Evolutionary conservation across 1,140 invertebrate genomes (phyloP).

Genomic region (Lamellibrachia luymesi): DNA sequence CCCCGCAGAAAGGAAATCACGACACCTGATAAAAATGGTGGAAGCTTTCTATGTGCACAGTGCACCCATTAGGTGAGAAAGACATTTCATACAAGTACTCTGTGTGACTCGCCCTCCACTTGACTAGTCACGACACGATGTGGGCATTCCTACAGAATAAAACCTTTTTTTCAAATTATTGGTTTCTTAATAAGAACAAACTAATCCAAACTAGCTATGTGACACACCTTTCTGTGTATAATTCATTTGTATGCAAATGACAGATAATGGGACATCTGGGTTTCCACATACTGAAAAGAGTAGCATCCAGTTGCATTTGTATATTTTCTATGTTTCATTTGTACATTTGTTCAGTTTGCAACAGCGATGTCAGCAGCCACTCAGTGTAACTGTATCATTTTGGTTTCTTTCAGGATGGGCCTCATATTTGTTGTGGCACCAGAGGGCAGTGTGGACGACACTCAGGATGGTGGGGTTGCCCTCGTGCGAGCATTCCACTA

Average conservation of each 20-base stretch:
- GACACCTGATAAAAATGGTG: constrained; percentile 77
- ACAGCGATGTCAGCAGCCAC: too few relatives aligned
- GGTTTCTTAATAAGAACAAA: too few relatives aligned
- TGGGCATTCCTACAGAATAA: too few relatives aligned
- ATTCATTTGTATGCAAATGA: too few relatives aligned
- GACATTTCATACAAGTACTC: neutral
- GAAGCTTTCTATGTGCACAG: constrained; percentile 90
- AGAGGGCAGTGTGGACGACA: constrained; percentile 63
- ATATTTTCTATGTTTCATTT: neutral
- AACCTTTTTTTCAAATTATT: too few relatives aligned
- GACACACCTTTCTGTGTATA: too few relatives aligned
- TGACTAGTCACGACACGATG: too few relatives aligned
- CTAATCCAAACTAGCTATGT: too few relatives aligned
- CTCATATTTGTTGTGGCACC: constrained; percentile 78
- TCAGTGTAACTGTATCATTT: neutral
- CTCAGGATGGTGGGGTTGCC: constrained; percentile 76
- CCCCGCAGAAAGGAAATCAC: constrained; percentile 70
- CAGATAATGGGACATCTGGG: too few relatives aligned
- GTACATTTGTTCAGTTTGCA: neutral
- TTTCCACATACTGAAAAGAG: too few relatives aligned
- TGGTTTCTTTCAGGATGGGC: constrained; percentile 69
- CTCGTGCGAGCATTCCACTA: constrained; percentile 91
- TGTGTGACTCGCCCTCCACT: too few relatives aligned
- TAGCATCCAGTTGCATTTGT: too few relatives aligned
- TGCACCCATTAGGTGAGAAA: constrained; percentile 59